A percentile compares a stretch with the other conserved stretches of the same genome.
phyloP scores from a whole-genome alignment of 2,113 vertebrate species.

The Perca flavescens region DNA sequence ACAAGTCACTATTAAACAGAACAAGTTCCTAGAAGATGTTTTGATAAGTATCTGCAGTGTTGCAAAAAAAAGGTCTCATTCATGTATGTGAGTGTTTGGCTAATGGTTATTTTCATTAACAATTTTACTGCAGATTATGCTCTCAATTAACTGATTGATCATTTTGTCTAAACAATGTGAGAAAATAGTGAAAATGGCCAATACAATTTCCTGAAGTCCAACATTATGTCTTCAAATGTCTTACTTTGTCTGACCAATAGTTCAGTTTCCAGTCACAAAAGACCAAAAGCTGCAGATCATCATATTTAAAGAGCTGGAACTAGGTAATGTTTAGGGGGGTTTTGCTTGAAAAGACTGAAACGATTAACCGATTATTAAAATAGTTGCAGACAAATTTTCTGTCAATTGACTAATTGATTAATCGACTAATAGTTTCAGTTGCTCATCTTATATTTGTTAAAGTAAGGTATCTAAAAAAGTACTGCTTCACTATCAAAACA shows the following conservation, averaged over 20 bases:
- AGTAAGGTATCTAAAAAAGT: background rate
- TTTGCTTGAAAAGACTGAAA: background rate
- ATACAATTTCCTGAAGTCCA: background rate
- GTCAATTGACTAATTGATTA: no score
- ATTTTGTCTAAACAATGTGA: background rate
- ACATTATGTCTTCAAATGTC: background rate
- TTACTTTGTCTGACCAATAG: background rate
- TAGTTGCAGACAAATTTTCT: background rate
- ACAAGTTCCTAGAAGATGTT: background rate
- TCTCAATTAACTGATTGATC: background rate
- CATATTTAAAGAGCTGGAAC: background rate
- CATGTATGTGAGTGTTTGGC: background rate
- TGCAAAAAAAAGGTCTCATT: background rate
- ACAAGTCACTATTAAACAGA: slow-evolving; percentile 9
- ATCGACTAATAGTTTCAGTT: background rate
- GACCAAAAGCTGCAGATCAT: background rate
- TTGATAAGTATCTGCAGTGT: background rate
- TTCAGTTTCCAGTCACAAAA: background rate
- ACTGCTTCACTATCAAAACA: background rate
- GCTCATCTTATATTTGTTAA: background rate
- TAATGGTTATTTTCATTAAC: no score
- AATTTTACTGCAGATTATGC: background rate
- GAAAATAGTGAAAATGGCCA: background rate
- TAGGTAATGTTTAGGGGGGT: background rate
- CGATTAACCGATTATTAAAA: background rate